Evolutionary conservation across 2,113 vertebrate genomes (phyloP).

Genomic region (Anser cygnoides): DNA sequence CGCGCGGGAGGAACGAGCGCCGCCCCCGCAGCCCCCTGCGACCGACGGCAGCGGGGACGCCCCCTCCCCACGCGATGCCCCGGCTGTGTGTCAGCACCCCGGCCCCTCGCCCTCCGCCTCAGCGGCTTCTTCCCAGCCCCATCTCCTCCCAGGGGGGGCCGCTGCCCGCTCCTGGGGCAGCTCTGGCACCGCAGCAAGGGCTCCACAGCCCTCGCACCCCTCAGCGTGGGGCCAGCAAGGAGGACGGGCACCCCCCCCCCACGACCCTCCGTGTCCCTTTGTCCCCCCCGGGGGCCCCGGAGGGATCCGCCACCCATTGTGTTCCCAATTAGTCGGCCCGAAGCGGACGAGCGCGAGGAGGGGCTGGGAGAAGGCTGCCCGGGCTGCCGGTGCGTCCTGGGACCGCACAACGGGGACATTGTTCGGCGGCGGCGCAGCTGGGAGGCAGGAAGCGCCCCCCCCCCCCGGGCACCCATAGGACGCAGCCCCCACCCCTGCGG

Average conservation of each 20-base stretch:
- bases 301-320: background rate
- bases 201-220: background rate
- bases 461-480: background rate
- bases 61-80: accelerated
- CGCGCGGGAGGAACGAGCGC: background rate
- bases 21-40: no score
- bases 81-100: accelerated
- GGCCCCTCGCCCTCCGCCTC: no score
- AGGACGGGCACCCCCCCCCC: no score
- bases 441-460: background rate
- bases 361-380: background rate
- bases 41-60: no score
- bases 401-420: conserved; percentile 15
- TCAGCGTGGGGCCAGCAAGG: accelerated
- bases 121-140: background rate
- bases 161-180: no score
- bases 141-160: background rate
- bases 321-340: background rate
- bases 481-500: background rate
- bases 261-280: background rate
- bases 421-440: background rate
- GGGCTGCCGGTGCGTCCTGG: background rate
- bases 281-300: background rate
- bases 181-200: background rate
- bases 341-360: background rate